Evolutionary conservation across 2,888 invertebrate genomes (phyloP).

Genomic region (Dynastes hyllus): DNA sequence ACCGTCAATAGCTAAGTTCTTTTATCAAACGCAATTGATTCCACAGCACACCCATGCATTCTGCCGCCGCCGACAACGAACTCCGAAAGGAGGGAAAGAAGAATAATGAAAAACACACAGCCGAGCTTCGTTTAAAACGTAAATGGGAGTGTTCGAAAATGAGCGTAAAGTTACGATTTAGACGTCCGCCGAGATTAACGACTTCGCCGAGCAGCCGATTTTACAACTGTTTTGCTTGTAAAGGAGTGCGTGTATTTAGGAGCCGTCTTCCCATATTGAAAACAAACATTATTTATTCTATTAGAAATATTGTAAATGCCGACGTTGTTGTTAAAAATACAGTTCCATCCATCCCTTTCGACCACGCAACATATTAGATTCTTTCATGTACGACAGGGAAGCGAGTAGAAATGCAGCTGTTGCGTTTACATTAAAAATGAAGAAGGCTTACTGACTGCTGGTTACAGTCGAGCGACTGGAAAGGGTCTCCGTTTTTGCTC

Average conservation of each 20-base stretch:
- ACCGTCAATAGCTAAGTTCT: slow-evolving; percentile 33
- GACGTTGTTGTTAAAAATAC: slow-evolving; percentile 25
- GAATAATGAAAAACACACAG: slow-evolving; percentile 46
- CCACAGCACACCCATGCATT: slow-evolving; percentile 13
- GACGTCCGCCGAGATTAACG: slow-evolving; percentile 65
- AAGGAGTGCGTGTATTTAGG: slow-evolving; percentile 52
- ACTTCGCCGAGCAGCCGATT: slow-evolving; percentile 63
- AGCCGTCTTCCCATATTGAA: slow-evolving; percentile 52
- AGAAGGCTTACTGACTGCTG: slow-evolving; percentile 12
- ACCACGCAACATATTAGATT: slow-evolving; percentile 35
- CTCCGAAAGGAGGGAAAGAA: slow-evolving; percentile 14
- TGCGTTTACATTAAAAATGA: slow-evolving; percentile 36
- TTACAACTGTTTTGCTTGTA: slow-evolving; percentile 58
- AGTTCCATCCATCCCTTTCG: slow-evolving; percentile 12
- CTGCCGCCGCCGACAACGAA: slow-evolving; percentile 13
- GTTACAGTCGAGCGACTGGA: slow-evolving; percentile 3
- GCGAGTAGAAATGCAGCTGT: slow-evolving; percentile 39
- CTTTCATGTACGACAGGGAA: slow-evolving; percentile 37
- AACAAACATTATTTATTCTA: slow-evolving; percentile 55
- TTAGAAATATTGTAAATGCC: slow-evolving; percentile 47
- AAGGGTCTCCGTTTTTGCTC: neutral
- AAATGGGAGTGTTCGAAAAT: slow-evolving; percentile 54
- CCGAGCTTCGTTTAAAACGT: slow-evolving; percentile 40
- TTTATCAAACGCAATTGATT: slow-evolving; percentile 38
- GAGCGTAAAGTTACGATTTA: slow-evolving; percentile 64